These are phyloP conservation scores for Orthosia gothica DNA, from an alignment of 2,888 invertebrate species.

Conservation along the genomic window DNA sequence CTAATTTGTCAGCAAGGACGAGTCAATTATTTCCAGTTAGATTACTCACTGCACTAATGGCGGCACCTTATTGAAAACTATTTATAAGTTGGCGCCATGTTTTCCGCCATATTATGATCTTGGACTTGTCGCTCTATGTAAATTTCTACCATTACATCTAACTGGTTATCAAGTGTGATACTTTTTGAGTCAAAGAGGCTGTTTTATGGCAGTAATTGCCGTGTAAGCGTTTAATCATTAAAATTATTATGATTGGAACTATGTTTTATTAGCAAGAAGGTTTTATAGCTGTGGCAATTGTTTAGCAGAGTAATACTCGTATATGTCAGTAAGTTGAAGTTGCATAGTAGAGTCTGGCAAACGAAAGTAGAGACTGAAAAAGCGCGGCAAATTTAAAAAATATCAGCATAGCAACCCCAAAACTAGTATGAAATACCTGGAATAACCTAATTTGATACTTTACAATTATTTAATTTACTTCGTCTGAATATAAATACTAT, in stretches of 20 bases:
- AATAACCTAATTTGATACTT: too few species aligned
- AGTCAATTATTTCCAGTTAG: slow-evolving; percentile 68
- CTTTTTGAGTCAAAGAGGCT: slow-evolving; percentile 35
- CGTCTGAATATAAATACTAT: too few species aligned
- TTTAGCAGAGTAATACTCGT: not conserved
- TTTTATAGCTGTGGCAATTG: not conserved
- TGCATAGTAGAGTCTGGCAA: too few species aligned
- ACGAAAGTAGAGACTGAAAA: too few species aligned
- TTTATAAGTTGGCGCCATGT: slow-evolving; percentile 69
- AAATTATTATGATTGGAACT: slow-evolving; percentile 31
- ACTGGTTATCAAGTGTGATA: slow-evolving; percentile 41
- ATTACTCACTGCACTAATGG: slow-evolving; percentile 66
- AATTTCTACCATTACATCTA: slow-evolving; percentile 52
- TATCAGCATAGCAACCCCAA: too few species aligned
- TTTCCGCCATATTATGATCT: slow-evolving; percentile 65
- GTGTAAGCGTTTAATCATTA: slow-evolving; percentile 20
- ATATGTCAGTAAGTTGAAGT: slow-evolving; percentile 5
- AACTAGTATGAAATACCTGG: too few species aligned
- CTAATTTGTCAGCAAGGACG: slow-evolving; percentile 67
- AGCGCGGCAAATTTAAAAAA: too few species aligned
- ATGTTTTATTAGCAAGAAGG: slow-evolving; percentile 10
- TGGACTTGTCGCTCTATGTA: slow-evolving; percentile 60
- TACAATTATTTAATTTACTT: too few species aligned
- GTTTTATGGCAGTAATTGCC: slow-evolving; percentile 26
- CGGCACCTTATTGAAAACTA: slow-evolving; percentile 65